Evolutionary conservation across 2,888 invertebrate genomes (phyloP).

Genomic region (Trachelus iudaicus): DNA sequence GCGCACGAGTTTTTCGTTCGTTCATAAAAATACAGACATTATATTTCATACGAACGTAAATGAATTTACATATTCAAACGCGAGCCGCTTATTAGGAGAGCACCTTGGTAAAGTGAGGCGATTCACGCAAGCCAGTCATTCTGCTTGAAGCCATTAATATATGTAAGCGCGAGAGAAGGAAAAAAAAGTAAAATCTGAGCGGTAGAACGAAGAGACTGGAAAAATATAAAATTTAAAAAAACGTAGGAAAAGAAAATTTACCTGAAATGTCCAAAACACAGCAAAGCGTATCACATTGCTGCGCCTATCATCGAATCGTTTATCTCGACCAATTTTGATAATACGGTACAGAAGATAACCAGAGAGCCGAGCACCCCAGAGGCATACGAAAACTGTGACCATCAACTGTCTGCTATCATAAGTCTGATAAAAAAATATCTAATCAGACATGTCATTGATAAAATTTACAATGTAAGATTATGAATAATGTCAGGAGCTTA

Average conservation of each 20-base stretch:
- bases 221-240: neutral
- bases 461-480: neutral
- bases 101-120: neutral
- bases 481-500: neutral
- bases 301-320: conserved; percentile 88
- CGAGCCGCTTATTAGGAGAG: too few species aligned
- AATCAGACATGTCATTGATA: neutral
- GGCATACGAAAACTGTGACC: conserved; percentile 87
- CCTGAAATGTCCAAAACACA: conserved; percentile 94
- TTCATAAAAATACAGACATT: too few species aligned
- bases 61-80: neutral
- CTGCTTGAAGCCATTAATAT: neutral
- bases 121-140: neutral
- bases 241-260: conserved; percentile 52
- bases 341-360: conserved; percentile 91
- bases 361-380: conserved; percentile 89
- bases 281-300: conserved; percentile 89
- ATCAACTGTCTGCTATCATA: conserved; percentile 91
- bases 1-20: too few species aligned
- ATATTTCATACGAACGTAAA: neutral
- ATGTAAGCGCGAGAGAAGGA: neutral
- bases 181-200: neutral
- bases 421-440: conserved; percentile 67
- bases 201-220: neutral
- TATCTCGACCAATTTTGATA: conserved; percentile 89